phyloP scores from a whole-genome alignment of 1,140 invertebrate species.

The Chionoecetes opilio region DNA sequence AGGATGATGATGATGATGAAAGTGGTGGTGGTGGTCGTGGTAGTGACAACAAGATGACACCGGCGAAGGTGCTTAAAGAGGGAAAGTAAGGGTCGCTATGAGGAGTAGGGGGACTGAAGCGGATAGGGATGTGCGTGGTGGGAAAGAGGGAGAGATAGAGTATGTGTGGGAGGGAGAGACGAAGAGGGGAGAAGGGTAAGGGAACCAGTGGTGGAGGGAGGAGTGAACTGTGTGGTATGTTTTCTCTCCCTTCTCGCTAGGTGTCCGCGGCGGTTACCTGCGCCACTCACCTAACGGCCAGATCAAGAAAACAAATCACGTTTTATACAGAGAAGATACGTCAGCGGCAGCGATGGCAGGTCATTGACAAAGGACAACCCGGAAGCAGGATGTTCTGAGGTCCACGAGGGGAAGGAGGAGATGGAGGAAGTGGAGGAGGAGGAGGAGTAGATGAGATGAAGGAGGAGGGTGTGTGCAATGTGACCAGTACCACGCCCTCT shows the following conservation, averaged over 20 bases:
- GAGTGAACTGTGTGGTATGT: slow-evolving; percentile 13
- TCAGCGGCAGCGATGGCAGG: not conserved
- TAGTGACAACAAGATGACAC: too few species aligned
- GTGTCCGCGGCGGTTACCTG: too few species aligned
- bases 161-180: not conserved
- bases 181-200: not conserved
- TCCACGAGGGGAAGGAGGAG: not conserved
- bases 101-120: not conserved
- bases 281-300: not conserved
- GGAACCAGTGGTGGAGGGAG: not conserved
- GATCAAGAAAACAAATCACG: not conserved
- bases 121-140: not conserved
- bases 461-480: not conserved
- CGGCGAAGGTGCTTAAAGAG: not conserved
- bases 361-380: not conserved
- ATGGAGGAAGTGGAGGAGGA: not conserved
- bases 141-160: not conserved
- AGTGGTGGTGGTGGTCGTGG: not conserved
- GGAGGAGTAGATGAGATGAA: not conserved
- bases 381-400: not conserved
- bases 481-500: slow-evolving; percentile 1
- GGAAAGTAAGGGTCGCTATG: not conserved
- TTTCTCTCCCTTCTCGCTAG: not conserved
- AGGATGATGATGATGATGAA: not conserved
- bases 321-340: not conserved